A percentile compares a stretch with the other conserved stretches of the same genome.
Evolutionary conservation across 2,888 invertebrate genomes (phyloP).

Genomic region (Tenthredo livida): DNA sequence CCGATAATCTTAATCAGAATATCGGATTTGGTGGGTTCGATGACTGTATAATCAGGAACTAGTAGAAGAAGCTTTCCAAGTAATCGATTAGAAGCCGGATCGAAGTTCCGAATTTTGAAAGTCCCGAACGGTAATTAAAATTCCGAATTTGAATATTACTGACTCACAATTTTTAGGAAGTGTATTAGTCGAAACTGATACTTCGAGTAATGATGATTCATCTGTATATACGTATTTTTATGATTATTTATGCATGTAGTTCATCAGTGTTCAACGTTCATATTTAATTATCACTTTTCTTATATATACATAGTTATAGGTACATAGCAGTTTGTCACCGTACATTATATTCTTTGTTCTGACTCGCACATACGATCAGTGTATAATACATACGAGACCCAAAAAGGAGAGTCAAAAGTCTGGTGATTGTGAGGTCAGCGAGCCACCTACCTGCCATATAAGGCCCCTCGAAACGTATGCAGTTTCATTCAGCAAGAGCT

Average conservation of each 20-base stretch:
- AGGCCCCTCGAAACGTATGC: conserved; percentile 4
- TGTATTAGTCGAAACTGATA: background rate
- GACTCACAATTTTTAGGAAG: too few species aligned
- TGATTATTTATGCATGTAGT: background rate
- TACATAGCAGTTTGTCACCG: background rate
- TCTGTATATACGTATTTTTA: background rate
- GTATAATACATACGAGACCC: background rate
- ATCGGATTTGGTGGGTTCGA: background rate
- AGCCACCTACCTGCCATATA: conserved; percentile 2
- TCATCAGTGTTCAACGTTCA: background rate
- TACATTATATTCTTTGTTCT: background rate
- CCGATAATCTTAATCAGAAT: background rate
- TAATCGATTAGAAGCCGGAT: background rate
- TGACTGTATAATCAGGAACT: background rate
- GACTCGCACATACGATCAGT: background rate
- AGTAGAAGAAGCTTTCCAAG: background rate
- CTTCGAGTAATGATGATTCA: background rate
- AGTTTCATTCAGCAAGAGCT: conserved; percentile 12
- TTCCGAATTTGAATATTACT: too few species aligned
- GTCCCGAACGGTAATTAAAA: too few species aligned
- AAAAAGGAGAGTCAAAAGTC: conserved; percentile 3
- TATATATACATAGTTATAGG: background rate
- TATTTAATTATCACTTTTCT: background rate
- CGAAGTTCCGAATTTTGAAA: too few species aligned
- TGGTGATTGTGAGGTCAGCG: conserved; percentile 20